Base-by-base conservation (phyloP, 2,888 invertebrate genomes). In the Pegoplata infirma region DNA sequence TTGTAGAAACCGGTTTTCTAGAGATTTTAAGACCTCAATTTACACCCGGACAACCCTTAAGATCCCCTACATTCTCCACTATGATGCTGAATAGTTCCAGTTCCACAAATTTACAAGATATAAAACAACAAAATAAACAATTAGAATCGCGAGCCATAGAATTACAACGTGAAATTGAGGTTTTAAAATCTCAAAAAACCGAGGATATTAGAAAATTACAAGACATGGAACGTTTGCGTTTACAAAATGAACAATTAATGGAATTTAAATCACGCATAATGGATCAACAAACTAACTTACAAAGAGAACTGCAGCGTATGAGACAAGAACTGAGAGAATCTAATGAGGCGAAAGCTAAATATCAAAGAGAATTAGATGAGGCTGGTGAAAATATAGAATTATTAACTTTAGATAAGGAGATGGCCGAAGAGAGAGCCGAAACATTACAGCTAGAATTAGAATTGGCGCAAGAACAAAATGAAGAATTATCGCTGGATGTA, bases 371-470 rank as follows among this genome's bases (percentile, higher is more conserved):
- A 88, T 96, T 98, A 88, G 94, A 96, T 0, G 98, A 98, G 85
- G 91, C 98, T 0, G 93, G 95, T 0, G 98, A 99, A 86, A 97
- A 97, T 0, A 94, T 98, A 0, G 99, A 99, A 90, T 95, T 99
- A 93, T 96, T 98, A 0, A 98, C 98, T 0, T 91, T 99, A 0
- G 99, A 99, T 88, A 98, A 97, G 89, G 99, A 99, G 91, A 98
- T 99, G 98, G 99, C 99, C 0, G 99, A 99, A 88, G 99, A 99
- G 86, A 95, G 95, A 86, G 92, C 94, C 0, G 95, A 96, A 88
- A 93, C 94, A 0, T 87, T 95, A 36, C 96, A 96, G 88, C 90
- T 95, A 82, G 98, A 99, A 88, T 86, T 98, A 82, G 98, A 98
- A 71, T 93, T 94, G 81, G 92, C 95, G 61, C 94, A 95, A 83